Base-by-base conservation (phyloP, 2,113 vertebrate species). In the Myotis davidii region DNA sequence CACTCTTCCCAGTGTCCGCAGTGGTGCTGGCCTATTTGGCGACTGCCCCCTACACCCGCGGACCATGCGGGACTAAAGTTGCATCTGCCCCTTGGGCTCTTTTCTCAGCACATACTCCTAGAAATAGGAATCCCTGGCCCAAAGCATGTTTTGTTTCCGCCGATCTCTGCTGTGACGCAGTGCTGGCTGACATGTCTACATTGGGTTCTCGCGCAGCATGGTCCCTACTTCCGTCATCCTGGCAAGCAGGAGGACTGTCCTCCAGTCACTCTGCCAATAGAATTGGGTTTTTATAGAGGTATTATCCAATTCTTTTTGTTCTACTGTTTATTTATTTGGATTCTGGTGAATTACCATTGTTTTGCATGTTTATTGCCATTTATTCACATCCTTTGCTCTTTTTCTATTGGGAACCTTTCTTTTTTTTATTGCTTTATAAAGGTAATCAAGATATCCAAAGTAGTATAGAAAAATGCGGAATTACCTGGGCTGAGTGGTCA, bases 131-230 rank as follows among this genome's bases (percentile, higher is more conserved):
- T 0, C 0, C 61, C 5, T 0, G 18, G 50, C 10, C 29, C 4
- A 27, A 52, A 5, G 6, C 0, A 0, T 32, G 1, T 32, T 23
- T 42, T 11, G 29, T 56, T 23, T 59, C 83, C n/a, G 32, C 64
- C 3, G 6, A 7, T 67, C 64, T n/a, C 64, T 67, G 64, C 13
- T 29, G 20, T 0, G 0, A 1, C 1, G 3, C 14, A 1, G 29
- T 3, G 18, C 54, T 9, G 56, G 56, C 56, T 10, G 0, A 0
- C 56, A 10, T 23, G 1, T 34, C 42, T 5, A 3, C 32, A 5
- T 0, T 0, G 32, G 42, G 32, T 0, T 32, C 32, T 32, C 64
- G 6, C 6, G 13, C 64, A 65, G 29, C 64, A 16, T 6, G 12
- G 64, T 14, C 64, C n/a, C 25, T 42, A 13, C 2, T 6, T 18